These are phyloP conservation scores for Drosophila pseudotakahashii DNA, from an alignment of 2,888 invertebrate genomes.

Conservation along the genomic window DNA sequence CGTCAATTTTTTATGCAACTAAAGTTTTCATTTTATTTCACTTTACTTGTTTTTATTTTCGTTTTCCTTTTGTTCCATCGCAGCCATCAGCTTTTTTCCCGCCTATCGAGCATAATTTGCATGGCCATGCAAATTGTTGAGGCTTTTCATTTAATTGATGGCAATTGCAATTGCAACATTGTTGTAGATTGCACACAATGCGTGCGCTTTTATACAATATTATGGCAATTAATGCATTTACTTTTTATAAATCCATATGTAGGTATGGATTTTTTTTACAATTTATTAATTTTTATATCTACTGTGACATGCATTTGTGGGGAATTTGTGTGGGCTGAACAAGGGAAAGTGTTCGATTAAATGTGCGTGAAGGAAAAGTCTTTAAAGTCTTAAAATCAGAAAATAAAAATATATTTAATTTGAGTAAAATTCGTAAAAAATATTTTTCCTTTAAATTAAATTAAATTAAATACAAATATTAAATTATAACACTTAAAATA, in stretches of 20 bases:
- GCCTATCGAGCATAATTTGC: conserved; percentile 53
- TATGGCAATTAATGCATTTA: conserved; percentile 41
- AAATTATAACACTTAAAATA: too few species aligned
- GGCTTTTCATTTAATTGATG: conserved; percentile 49
- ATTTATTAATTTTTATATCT: conserved; percentile 11
- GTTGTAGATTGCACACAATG: conserved; percentile 50
- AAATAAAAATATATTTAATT: not conserved
- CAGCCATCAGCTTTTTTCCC: conserved; percentile 23
- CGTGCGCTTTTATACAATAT: conserved; percentile 31
- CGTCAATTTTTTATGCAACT: conserved; percentile 46
- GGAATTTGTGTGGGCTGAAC: not conserved
- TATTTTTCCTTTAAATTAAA: too few species aligned
- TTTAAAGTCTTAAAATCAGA: not conserved
- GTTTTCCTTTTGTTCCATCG: conserved; percentile 38
- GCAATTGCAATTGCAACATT: conserved; percentile 46
- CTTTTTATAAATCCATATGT: not conserved
- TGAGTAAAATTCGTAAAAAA: too few species aligned
- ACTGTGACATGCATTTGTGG: conserved; percentile 7
- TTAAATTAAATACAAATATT: too few species aligned
- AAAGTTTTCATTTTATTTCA: conserved; percentile 34
- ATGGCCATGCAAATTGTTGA: conserved; percentile 59
- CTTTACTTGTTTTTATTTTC: conserved; percentile 15
- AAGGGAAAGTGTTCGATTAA: not conserved
- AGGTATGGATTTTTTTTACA: not conserved
- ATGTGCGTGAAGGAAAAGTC: not conserved